Conservation (phyloP, 2,888 invertebrate genomes). For the Patella pellucida region DNA sequence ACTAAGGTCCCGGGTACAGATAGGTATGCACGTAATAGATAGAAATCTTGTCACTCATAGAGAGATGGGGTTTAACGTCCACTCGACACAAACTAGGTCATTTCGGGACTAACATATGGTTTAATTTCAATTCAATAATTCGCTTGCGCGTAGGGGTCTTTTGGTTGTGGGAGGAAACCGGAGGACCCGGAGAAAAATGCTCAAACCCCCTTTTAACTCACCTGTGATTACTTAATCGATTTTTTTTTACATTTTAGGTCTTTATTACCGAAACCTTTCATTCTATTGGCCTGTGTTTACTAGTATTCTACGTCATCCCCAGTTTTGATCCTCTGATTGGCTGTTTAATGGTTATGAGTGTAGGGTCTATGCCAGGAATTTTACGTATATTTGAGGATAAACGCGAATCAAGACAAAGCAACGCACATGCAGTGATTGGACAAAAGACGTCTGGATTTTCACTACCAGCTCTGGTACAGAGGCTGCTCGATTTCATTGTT, state of each 20-base stretch:
- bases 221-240: not conserved
- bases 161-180: too few relatives aligned
- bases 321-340: slow-evolving; percentile 50
- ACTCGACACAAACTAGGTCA: too few relatives aligned
- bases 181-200: not conserved
- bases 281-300: slow-evolving; percentile 46
- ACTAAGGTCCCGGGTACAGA: too few relatives aligned
- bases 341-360: slow-evolving; percentile 37
- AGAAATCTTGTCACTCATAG: too few relatives aligned
- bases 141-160: too few relatives aligned
- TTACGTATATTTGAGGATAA: slow-evolving; percentile 37
- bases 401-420: not conserved
- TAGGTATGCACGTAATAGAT: too few relatives aligned
- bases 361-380: slow-evolving; percentile 42
- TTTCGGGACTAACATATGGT: too few relatives aligned
- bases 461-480: slow-evolving; percentile 19
- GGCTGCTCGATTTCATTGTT: slow-evolving; percentile 32
- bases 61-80: too few relatives aligned
- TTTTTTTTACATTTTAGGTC: slow-evolving; percentile 34
- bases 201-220: not conserved
- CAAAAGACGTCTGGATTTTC: not conserved
- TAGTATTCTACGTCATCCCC: slow-evolving; percentile 52
- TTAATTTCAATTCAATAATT: too few relatives aligned
- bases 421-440: not conserved
- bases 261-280: slow-evolving; percentile 50